Base-by-base conservation (phyloP, 2,888 invertebrate species). In the Rhamphomyia laevipes region DNA sequence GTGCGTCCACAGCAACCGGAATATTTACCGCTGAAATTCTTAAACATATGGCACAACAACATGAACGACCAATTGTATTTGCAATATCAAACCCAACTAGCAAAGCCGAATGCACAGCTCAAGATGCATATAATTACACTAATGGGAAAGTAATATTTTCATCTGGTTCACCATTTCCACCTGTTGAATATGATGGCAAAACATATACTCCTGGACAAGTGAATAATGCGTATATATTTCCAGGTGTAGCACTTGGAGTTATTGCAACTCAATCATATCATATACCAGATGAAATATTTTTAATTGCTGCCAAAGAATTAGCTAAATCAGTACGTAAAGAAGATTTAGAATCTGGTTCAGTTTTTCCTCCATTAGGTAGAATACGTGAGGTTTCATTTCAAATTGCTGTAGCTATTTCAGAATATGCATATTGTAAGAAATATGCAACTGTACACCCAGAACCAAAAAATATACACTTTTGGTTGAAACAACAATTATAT, bases 91-190 rank as follows among this genome's bases (percentile, higher is more conserved):
- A 99, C 74, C 99, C 99, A 6, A 99, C 99, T 1, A 84, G 83
- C 69, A 92, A 91, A 75, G 94, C 99, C 1, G 99, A 99, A 72
- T 99, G 99, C 66, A 97, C 97, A 1, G 96, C 99, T 4, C 88
- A 95, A 62, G 84, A 86, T 58, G 97, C 97, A 0, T 99, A 92
- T 65, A 78, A 77, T 13, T 65, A 85, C 59, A 95, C 96, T 2
- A 84, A 92, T 61, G 97, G 95, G 21, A 81, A 86, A 48, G 88
- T 86, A 58, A 81, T 99, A 48, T 99, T 94, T 74, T 88, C 94
- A 2, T 94, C 93, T 27, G 97, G 97, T 9, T 95, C 94, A 27
- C 97, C 97, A 0, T 99, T 99, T 74, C 85, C 86, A 16, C 83
- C 89, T 3, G 91, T 93, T 4, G 74, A 77, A 13, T 76, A 82